These are phyloP conservation scores for Petromus typicus DNA, from an alignment of 2,113 vertebrate species.

Conservation along the genomic window DNA sequence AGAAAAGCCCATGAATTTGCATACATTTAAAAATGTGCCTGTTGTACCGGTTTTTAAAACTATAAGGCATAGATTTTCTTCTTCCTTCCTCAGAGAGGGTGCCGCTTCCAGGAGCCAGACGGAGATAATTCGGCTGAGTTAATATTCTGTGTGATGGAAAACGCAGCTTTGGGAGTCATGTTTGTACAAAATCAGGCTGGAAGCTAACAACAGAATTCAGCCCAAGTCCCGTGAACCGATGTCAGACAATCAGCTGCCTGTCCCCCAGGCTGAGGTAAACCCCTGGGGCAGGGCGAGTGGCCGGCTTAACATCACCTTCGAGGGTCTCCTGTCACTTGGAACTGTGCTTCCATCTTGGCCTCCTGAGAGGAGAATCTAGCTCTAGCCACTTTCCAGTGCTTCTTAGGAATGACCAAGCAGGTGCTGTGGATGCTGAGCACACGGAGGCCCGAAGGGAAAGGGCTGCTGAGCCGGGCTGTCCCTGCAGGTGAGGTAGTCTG, in stretches of 20 bases:
- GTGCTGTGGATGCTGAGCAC: neutral
- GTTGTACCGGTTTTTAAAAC: neutral
- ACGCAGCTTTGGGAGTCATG: neutral
- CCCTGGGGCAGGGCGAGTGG: neutral
- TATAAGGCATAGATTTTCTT: neutral
- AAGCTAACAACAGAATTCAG: neutral
- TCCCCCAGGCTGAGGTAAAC: neutral
- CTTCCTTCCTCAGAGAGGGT: neutral
- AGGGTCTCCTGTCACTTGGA: neutral
- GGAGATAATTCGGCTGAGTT: slow-evolving; percentile 26
- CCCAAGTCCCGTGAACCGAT: neutral
- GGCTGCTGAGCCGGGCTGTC: neutral
- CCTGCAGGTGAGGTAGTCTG: neutral
- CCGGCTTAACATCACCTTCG: neutral
- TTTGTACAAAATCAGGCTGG: neutral
- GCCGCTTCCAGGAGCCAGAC: slow-evolving; percentile 7
- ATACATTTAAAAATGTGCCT: neutral
- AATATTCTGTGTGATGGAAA: slow-evolving; percentile 14
- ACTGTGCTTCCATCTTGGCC: neutral
- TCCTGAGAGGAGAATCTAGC: neutral
- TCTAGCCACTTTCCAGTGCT: neutral
- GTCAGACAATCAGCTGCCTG: neutral
- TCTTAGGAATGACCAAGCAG: neutral
- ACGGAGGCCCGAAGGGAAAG: neutral
- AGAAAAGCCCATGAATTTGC: neutral